Base-by-base conservation (phyloP, 2,113 vertebrate genomes). In the Apaloderma vittatum region DNA sequence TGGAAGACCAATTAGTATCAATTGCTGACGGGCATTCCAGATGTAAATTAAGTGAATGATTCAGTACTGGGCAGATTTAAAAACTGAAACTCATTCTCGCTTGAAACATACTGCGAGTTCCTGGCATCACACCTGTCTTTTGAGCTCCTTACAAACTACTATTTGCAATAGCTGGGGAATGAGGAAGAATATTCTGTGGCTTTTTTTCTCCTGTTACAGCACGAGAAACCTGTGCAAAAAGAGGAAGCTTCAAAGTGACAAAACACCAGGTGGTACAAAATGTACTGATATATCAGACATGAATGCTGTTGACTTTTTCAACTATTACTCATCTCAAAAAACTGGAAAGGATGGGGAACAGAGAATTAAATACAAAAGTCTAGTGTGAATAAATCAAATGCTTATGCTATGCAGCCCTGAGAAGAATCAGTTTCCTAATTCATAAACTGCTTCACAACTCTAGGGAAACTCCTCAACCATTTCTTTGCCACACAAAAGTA, bases 181-280 rank as follows among this genome's bases (percentile, higher is more conserved):
- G 72, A 92, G 66, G 73, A 96, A 93, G 36, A 92, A 68, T 48
- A 76, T 65, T 84, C 20, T 58, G 13, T 30, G 20, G 18, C 4
- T 1, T 26, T 26, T 24, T 21, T 1, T 2, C 68, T 79, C 26
- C 48, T 79, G 12, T 68, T 48, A 48, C 2, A 43, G 11, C 58
- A 62, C 34, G 37, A 88, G 26, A 94, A 94, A 65, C 57, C 30
- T 2, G 17, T 23, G 48, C 46, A 84, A 66, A 68, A 67, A 40
- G 23, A 75, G 24, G 27, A 92, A 90, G 24, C 26, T 40, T 75
- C 62, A 86, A 83, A 62, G 7, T 79, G 54, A 36, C 75, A 90
- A 61, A 82, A 71, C 27, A 61, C 29, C 48, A 67, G 32, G 63
- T 79, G 57, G 23, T 58, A 78, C 27, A 43, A 67, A 66, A 43